Conservation (phyloP, 2,888 invertebrate species). For the Frankliniella intonsa region DNA sequence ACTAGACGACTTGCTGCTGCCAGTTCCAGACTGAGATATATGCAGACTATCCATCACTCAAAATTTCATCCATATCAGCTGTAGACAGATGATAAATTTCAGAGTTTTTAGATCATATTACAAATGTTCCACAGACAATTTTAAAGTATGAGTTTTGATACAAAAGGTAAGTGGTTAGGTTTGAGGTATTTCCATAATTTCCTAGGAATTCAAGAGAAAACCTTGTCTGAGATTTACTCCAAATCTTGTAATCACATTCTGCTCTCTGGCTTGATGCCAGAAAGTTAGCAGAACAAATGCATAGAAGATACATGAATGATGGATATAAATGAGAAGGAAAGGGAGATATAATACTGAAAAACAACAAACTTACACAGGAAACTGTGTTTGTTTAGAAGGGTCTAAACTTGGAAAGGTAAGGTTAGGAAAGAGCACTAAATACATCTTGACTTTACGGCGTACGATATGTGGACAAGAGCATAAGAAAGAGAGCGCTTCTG, state of each 20-base stretch:
- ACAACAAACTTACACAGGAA: neutral
- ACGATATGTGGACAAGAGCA: neutral
- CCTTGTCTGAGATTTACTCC: too few relatives aligned
- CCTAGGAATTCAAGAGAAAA: too few relatives aligned
- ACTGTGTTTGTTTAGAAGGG: neutral
- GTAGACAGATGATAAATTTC: neutral
- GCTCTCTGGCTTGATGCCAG: too few relatives aligned
- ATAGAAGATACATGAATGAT: neutral
- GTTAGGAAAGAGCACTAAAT: neutral
- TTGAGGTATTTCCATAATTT: too few relatives aligned
- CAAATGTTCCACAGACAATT: too few relatives aligned
- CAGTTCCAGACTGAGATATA: constrained; percentile 8
- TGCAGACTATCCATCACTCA: constrained; percentile 22
- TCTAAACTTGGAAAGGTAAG: neutral
- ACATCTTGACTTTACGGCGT: neutral
- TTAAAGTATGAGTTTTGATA: too few relatives aligned
- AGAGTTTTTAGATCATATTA: too few relatives aligned
- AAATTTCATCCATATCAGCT: constrained; percentile 8
- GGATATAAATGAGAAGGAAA: neutral
- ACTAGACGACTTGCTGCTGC: constrained; percentile 12
- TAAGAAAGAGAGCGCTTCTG: neutral
- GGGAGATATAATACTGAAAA: neutral
- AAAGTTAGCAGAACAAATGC: neutral
- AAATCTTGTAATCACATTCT: too few relatives aligned
- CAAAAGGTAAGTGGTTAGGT: too few relatives aligned